A percentile compares a stretch with the other conserved stretches of the same genome.
phyloP scores from a whole-genome alignment of 2,888 invertebrate genomes.

The Melinaea marsaeus region DNA sequence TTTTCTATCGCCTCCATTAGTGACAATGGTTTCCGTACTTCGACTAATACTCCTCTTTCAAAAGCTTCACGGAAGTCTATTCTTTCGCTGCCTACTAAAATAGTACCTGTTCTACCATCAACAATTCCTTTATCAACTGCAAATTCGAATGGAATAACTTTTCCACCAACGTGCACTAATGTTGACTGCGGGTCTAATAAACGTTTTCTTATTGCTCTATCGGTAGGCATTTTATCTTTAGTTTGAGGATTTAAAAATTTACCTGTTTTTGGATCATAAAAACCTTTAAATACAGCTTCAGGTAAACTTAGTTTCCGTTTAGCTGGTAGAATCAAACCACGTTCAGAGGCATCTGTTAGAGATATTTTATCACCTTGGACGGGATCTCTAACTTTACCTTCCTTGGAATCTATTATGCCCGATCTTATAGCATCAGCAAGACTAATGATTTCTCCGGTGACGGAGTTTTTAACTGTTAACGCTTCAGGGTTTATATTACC shows the following conservation, averaged over 20 bases:
- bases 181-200: slow-evolving; percentile 91
- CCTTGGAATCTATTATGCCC: slow-evolving; percentile 87
- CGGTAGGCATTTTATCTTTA: slow-evolving; percentile 87
- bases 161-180: slow-evolving; percentile 89
- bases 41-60: slow-evolving; percentile 88
- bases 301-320: slow-evolving; percentile 90
- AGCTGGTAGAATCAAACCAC: slow-evolving; percentile 88
- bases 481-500: slow-evolving; percentile 87
- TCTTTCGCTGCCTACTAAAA: slow-evolving; percentile 79
- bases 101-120: slow-evolving; percentile 85
- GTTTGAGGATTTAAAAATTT: slow-evolving; percentile 88
- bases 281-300: slow-evolving; percentile 94
- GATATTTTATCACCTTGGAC: slow-evolving; percentile 84
- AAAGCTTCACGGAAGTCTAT: slow-evolving; percentile 91
- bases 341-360: slow-evolving; percentile 89
- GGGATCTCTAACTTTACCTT: slow-evolving; percentile 88
- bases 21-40: slow-evolving; percentile 88
- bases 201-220: slow-evolving; percentile 90
- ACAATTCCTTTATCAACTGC: slow-evolving; percentile 88
- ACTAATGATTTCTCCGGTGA: slow-evolving; percentile 87
- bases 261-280: slow-evolving; percentile 90
- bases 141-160: slow-evolving; percentile 88
- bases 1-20: slow-evolving; percentile 89
- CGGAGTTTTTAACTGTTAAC: slow-evolving; percentile 87
- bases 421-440: slow-evolving; percentile 86